Conservation (phyloP, 2,797 vertebrate genomes). For the Leptatherina wallacei region DNA sequence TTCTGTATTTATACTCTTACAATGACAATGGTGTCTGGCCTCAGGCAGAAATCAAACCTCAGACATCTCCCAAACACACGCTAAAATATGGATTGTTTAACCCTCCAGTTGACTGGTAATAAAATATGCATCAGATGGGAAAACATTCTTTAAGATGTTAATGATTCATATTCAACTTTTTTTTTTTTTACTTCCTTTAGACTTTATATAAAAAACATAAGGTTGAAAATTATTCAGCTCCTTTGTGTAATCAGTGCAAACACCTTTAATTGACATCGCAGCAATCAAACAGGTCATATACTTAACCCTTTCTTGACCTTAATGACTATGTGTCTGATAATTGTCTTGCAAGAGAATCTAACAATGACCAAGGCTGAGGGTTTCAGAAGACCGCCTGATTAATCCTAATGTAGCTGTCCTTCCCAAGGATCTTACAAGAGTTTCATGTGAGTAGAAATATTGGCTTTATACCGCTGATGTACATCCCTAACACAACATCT, state of each 20-base stretch:
- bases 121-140: not conserved
- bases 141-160: not conserved
- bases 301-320: not conserved
- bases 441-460: not conserved
- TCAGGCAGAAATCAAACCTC: not conserved
- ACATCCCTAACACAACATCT: not conserved
- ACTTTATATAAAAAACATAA: not conserved
- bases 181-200: not conserved
- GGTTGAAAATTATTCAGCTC: not conserved
- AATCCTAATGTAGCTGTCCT: not conserved
- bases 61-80: not conserved
- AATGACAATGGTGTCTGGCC: not conserved
- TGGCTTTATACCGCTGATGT: not conserved
- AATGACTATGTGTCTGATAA: not conserved
- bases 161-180: not conserved
- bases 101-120: not conserved
- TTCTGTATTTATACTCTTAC: slow-evolving; percentile 9
- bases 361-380: not conserved
- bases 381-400: not conserved
- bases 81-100: not conserved
- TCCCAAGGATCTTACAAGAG: not conserved
- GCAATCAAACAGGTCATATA: slow-evolving; percentile 3
- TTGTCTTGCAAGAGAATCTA: not conserved
- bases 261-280: not conserved
- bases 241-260: not conserved